Conservation (phyloP, 1,140 invertebrate genomes). For the Atta colombica region DNA sequence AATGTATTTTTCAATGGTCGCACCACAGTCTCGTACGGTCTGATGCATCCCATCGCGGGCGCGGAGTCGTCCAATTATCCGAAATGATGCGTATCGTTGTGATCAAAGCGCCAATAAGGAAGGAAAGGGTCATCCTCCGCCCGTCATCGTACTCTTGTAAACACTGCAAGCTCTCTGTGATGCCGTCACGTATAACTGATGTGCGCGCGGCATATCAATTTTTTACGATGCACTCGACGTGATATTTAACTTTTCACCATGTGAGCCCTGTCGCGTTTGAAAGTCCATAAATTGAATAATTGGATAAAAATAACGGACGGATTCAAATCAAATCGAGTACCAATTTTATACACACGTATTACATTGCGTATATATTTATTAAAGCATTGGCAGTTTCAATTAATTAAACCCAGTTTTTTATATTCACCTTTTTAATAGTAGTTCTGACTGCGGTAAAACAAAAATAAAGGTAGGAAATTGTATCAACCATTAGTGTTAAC, state of each 20-base stretch:
- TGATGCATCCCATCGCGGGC: constrained; percentile 64
- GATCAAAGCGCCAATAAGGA: constrained; percentile 47
- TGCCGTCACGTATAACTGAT: constrained; percentile 48
- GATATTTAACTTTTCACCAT: constrained; percentile 39
- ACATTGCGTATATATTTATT: constrained; percentile 17
- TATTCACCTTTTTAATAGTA: neutral
- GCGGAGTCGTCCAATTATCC: constrained; percentile 72
- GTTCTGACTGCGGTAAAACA: neutral
- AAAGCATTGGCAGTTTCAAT: neutral
- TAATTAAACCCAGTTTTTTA: neutral
- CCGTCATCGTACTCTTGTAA: constrained; percentile 31
- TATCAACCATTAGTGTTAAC: constrained; percentile 2
- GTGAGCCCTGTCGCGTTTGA: constrained; percentile 13
- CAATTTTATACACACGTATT: constrained; percentile 24
- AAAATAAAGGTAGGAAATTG: neutral
- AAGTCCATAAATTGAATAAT: constrained; percentile 28
- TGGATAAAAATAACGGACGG: constrained; percentile 16
- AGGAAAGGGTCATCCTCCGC: constrained; percentile 35
- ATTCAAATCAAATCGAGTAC: constrained; percentile 2
- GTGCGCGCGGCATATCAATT: constrained; percentile 39
- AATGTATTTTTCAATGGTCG: constrained; percentile 69
- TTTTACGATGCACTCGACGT: constrained; percentile 29
- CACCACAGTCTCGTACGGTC: constrained; percentile 46
- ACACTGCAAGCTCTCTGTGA: constrained; percentile 9
- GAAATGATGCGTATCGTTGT: constrained; percentile 67